Conservation (phyloP, 2,797 vertebrate species). For the Hirundo rustica region DNA sequence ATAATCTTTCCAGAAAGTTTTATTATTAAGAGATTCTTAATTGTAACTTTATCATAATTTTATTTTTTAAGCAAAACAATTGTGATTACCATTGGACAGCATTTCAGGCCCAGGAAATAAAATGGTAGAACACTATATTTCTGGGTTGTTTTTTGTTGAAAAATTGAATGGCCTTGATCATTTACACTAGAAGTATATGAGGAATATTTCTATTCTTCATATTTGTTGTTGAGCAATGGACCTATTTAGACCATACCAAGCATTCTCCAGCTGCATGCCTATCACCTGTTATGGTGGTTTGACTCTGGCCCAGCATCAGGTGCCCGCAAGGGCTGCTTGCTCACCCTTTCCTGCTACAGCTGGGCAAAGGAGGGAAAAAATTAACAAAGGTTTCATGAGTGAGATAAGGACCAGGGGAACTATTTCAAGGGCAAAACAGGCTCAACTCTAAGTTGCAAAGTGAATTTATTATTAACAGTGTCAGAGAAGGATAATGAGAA, state of each 20-base stretch:
- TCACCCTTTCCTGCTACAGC: neutral
- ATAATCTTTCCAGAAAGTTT: neutral
- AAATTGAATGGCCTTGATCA: neutral
- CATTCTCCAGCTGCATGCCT: neutral
- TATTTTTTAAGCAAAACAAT: neutral
- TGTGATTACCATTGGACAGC: neutral
- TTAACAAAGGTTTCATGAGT: neutral
- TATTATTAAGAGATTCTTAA: neutral
- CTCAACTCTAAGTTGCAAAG: neutral
- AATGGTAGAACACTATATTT: neutral
- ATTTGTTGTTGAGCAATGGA: neutral
- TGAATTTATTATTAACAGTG: neutral
- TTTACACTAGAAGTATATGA: neutral
- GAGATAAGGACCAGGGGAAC: neutral
- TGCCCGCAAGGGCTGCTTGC: rapidly evolving
- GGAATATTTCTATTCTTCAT: neutral
- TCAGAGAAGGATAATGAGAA: neutral
- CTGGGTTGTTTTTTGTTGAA: neutral
- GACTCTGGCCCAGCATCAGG: neutral
- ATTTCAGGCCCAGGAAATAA: neutral
- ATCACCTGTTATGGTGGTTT: neutral
- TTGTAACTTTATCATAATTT: neutral
- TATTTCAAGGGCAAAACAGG: neutral
- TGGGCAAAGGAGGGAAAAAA: neutral
- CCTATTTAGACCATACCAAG: neutral